Percentiles rank a stretch among this genome's conserved stretches.
phyloP scores from a whole-genome alignment of 2,113 vertebrate species.

The Smithornis capensis region DNA sequence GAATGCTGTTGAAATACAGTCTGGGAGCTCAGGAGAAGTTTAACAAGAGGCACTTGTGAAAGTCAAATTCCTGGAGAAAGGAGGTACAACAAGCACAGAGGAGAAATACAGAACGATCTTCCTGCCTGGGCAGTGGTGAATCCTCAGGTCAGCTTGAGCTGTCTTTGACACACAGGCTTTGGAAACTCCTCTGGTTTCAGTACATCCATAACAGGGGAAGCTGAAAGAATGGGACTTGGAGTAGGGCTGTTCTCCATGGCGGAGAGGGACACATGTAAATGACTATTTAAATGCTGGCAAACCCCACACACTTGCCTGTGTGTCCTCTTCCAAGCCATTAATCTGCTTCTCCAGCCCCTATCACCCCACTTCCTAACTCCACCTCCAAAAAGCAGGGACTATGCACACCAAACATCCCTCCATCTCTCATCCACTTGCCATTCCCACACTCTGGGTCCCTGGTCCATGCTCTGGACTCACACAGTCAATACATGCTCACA shows the following conservation, averaged over 20 bases:
- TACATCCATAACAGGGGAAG: background rate
- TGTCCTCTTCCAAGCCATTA: background rate
- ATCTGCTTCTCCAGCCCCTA: background rate
- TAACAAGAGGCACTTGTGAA: background rate
- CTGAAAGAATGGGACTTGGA: background rate
- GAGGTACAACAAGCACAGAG: background rate
- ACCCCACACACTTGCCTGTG: background rate
- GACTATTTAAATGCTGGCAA: background rate
- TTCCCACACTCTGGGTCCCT: background rate
- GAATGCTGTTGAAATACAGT: background rate
- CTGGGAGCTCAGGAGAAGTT: background rate
- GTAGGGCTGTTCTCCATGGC: fast-evolving
- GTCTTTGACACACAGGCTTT: background rate
- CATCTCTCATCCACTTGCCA: background rate
- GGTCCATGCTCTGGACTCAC: background rate
- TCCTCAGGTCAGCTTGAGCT: background rate
- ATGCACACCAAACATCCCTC: background rate
- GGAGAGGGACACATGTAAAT: background rate
- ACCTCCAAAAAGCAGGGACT: background rate
- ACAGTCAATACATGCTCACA: background rate
- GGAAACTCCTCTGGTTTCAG: background rate
- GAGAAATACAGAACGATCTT: background rate
- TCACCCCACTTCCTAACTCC: background rate
- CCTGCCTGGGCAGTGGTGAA: background rate
- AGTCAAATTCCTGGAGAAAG: background rate